A percentile compares a stretch with the other conserved stretches of the same genome.
Conservation (phyloP, 2,113 vertebrate genomes). For the Cheilinus undulatus region DNA sequence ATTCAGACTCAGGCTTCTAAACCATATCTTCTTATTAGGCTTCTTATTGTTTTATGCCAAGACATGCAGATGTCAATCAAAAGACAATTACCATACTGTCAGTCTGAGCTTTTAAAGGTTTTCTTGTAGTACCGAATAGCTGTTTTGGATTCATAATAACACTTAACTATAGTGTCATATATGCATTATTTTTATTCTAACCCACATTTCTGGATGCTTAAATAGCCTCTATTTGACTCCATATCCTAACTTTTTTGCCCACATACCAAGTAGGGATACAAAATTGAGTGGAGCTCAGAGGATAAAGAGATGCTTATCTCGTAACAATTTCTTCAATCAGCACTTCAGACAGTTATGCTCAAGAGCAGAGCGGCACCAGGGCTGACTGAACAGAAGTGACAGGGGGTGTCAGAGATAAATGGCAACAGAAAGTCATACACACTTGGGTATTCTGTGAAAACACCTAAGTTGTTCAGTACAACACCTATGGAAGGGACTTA, state of each 20-base stretch:
- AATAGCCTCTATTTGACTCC: not conserved
- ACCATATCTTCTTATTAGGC: not conserved
- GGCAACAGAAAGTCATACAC: not conserved
- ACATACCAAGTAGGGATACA: not conserved
- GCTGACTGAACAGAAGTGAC: constrained; percentile 10
- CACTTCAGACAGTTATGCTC: not conserved
- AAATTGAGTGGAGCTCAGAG: not conserved
- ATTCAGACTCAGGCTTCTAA: not conserved
- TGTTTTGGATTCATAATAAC: too few relatives aligned
- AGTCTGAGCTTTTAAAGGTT: too few relatives aligned
- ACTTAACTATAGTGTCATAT: not conserved
- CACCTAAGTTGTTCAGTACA: constrained; percentile 18
- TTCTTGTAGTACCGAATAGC: not conserved
- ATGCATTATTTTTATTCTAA: not conserved
- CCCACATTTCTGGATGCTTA: not conserved
- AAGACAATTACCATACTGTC: too few relatives aligned
- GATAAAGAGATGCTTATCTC: constrained; percentile 5
- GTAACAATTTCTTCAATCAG: not conserved
- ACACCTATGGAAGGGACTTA: constrained; percentile 20
- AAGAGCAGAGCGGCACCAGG: not conserved
- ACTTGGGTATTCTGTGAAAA: not conserved
- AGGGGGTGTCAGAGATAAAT: constrained; percentile 25
- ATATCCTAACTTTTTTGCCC: not conserved
- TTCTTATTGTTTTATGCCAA: not conserved
- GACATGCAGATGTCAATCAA: not conserved